Percentiles rank a stretch among this genome's conserved stretches.
These are phyloP conservation scores for Halictus ligatus DNA, from an alignment of 2,888 invertebrate species.

Conservation along the genomic window DNA sequence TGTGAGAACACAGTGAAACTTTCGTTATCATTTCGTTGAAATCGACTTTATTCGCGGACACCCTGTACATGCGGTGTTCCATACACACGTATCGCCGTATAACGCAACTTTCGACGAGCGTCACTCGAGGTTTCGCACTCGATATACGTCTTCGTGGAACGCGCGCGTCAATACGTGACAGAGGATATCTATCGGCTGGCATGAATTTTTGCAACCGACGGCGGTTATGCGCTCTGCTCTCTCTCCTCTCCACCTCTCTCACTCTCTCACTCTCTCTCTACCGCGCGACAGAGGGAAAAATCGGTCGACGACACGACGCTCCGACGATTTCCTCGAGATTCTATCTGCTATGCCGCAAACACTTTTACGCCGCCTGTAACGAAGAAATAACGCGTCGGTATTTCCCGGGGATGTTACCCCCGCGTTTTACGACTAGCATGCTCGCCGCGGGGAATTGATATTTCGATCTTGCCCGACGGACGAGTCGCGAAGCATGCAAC, in stretches of 20 bases:
- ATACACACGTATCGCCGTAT: background rate
- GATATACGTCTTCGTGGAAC: slow-evolving; percentile 67
- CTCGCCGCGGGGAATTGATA: slow-evolving; percentile 22
- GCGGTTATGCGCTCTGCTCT: slow-evolving; percentile 2
- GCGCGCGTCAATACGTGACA: slow-evolving; percentile 70
- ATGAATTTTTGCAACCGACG: slow-evolving; percentile 61
- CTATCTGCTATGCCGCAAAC: slow-evolving; percentile 30
- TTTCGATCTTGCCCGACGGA: background rate
- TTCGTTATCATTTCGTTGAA: background rate
- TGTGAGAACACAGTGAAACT: background rate
- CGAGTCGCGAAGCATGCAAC: background rate
- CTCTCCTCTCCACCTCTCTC: background rate
- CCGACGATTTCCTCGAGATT: slow-evolving; percentile 57
- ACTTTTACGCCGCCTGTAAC: slow-evolving; percentile 50
- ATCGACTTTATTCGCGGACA: background rate
- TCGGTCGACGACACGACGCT: slow-evolving; percentile 37
- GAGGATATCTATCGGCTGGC: slow-evolving; percentile 67
- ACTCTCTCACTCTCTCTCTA: background rate
- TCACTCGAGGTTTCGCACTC: slow-evolving; percentile 70
- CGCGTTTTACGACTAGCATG: slow-evolving; percentile 20
- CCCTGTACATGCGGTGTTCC: background rate
- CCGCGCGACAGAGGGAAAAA: slow-evolving; percentile 34
- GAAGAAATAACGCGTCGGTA: slow-evolving; percentile 61
- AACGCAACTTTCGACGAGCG: slow-evolving; percentile 23
- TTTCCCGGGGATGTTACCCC: slow-evolving; percentile 33